Base-by-base conservation (phyloP, 1,140 invertebrate genomes). In the Heterodera carotae region DNA sequence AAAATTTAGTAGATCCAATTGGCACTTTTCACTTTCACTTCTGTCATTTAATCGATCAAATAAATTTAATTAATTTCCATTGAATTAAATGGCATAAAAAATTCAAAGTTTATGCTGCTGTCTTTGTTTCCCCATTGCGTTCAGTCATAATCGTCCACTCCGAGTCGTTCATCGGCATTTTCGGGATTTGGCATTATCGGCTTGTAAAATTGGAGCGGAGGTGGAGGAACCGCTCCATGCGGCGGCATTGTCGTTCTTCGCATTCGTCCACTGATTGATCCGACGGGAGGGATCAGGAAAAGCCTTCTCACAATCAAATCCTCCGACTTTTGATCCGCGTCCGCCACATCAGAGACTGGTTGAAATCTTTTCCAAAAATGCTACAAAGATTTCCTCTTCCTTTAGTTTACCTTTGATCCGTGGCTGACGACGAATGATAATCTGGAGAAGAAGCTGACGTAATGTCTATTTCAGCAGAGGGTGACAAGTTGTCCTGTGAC, bases 81-180 rank as follows among this genome's bases (percentile, higher is more conserved):
- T n/a, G n/a, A n/a, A n/a, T n/a, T n/a, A n/a, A n/a, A n/a, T n/a
- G n/a, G n/a, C n/a, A n/a, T n/a, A n/a, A n/a, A n/a, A n/a, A n/a
- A n/a, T 43, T 43, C 39, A 12, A 43, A 6, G 12, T 12, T 43
- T 43, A 12, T 43, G 39, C 39, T 12, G 12, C 12, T 43, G 6
- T 43, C 12, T 43, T 43, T 43, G n/a, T n/a, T n/a, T n/a, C n/a
- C 39, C 39, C 39, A 12, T 1, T 56, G 4, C 48, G 48, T n/a
- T 56, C 62, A 66, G 62, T 66, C 62, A 34, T 66, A 66, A 34
- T 66, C 62, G 29, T 66, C 62, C n/a, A 34, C 22, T 56, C 48
- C 62, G 2, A 29, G 62, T 27, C 62, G 1, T 66, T 66, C 62
- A 2, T 66, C 62, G 8, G 27, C 62, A 34, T 66, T 66, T 66